phyloP scores from a whole-genome alignment of 2,888 invertebrate species.

The Agrotis exclamationis region DNA sequence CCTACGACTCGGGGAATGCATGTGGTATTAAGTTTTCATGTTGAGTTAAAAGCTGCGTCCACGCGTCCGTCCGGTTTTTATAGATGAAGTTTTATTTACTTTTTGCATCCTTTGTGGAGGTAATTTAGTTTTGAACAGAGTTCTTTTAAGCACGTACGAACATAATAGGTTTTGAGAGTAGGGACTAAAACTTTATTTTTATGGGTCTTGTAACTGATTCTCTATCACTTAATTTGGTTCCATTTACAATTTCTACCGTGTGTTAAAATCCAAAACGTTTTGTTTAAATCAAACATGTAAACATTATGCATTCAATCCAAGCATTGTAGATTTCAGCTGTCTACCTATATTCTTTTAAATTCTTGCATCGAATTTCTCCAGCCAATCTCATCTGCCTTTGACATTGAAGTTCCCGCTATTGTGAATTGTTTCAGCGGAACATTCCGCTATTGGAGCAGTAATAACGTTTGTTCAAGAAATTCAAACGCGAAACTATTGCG shows the following conservation, averaged over 20 bases:
- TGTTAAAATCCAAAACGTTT: not conserved
- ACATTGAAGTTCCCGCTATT: slow-evolving; percentile 85
- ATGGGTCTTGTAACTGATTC: not conserved
- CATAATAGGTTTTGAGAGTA: not conserved
- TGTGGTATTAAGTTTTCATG: slow-evolving; percentile 28
- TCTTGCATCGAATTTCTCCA: slow-evolving; percentile 72
- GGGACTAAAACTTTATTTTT: not conserved
- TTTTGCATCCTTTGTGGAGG: not conserved
- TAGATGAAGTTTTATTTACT: not conserved
- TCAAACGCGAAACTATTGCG: slow-evolving; percentile 87
- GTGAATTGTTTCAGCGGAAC: slow-evolving; percentile 87
- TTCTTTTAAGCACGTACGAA: not conserved
- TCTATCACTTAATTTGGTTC: no score
- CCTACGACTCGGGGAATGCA: slow-evolving; percentile 28
- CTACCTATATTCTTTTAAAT: slow-evolving; percentile 70
- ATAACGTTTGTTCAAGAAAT: slow-evolving; percentile 89
- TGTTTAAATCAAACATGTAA: not conserved
- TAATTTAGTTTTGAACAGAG: not conserved
- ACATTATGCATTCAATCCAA: slow-evolving; percentile 35
- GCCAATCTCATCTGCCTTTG: slow-evolving; percentile 85
- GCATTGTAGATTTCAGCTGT: slow-evolving; percentile 54
- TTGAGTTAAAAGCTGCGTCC: slow-evolving; percentile 6
- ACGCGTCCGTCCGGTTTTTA: not conserved
- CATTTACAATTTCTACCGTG: not conserved
- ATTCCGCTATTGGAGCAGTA: slow-evolving; percentile 85